Percentiles rank a stretch among this genome's conserved stretches.
Conservation (phyloP, 2,113 vertebrate species). For the Lampris incognitus region DNA sequence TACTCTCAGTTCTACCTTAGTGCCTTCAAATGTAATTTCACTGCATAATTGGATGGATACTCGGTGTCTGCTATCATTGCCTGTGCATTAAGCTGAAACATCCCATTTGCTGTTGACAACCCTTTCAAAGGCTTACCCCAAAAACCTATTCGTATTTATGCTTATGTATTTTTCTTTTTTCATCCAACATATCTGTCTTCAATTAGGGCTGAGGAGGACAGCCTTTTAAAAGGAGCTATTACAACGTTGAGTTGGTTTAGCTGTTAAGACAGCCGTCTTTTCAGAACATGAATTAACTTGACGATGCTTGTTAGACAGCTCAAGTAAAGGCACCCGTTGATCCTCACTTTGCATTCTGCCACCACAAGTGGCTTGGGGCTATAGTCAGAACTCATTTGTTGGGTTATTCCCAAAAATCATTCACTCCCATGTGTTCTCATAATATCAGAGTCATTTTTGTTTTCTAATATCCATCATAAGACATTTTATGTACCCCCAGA, state of each 20-base stretch:
- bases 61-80: slow-evolving; percentile 69
- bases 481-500: slow-evolving; percentile 48
- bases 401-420: slow-evolving; percentile 70
- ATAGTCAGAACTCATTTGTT: slow-evolving; percentile 74
- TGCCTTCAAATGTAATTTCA: slow-evolving; percentile 76
- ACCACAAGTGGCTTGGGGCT: slow-evolving; percentile 61
- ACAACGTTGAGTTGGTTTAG: slow-evolving; percentile 36
- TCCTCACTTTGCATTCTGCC: slow-evolving; percentile 58
- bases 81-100: slow-evolving; percentile 73
- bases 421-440: slow-evolving; percentile 74
- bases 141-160: slow-evolving; percentile 58
- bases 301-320: slow-evolving; percentile 53
- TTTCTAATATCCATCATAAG: slow-evolving; percentile 67
- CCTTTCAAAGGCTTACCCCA: slow-evolving; percentile 67
- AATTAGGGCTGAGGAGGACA: slow-evolving; percentile 15
- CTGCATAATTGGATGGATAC: slow-evolving; percentile 78
- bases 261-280: slow-evolving; percentile 32
- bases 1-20: slow-evolving; percentile 73
- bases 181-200: slow-evolving; percentile 31
- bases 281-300: slow-evolving; percentile 55
- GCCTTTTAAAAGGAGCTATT: slow-evolving; percentile 51
- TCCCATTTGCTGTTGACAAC: slow-evolving; percentile 71
- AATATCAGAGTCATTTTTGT: slow-evolving; percentile 61
- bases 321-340: slow-evolving; percentile 55
- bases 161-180: slow-evolving; percentile 59